Percentiles rank a stretch among this genome's conserved stretches.
phyloP scores from a whole-genome alignment of 2,797 vertebrate species.

The Chaetodon trifasciatus region DNA sequence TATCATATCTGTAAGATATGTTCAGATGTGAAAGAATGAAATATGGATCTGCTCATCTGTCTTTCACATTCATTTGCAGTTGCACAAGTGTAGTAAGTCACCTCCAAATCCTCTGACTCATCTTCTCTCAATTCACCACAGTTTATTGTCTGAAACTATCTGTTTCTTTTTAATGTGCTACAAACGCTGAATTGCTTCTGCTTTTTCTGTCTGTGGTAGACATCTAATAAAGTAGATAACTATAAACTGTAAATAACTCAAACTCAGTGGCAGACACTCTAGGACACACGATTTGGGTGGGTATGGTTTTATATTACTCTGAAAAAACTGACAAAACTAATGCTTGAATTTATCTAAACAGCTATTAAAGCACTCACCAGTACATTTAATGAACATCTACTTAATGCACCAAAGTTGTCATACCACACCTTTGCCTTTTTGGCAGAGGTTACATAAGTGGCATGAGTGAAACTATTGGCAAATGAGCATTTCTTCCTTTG shows the following conservation, averaged over 20 bases:
- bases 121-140: background rate
- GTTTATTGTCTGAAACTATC: background rate
- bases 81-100: background rate
- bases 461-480: conserved; percentile 16
- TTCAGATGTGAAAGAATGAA: background rate
- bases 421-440: background rate
- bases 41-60: background rate
- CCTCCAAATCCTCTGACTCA: too few relatives aligned
- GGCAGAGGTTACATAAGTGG: background rate
- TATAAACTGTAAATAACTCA: background rate
- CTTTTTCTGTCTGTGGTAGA: background rate
- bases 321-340: background rate
- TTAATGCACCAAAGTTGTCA: background rate
- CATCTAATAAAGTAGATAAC: background rate
- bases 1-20: background rate
- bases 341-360: background rate
- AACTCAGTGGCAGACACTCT: background rate
- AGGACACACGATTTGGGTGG: background rate
- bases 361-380: background rate
- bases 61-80: background rate
- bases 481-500: conserved; percentile 12
- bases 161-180: background rate
- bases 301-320: background rate
- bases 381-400: background rate
- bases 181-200: background rate